Evolutionary conservation across 2,797 vertebrate genomes (phyloP), one percentile per base, ranked within the genome.

Genomic region (Steatocranus sp.): DNA sequence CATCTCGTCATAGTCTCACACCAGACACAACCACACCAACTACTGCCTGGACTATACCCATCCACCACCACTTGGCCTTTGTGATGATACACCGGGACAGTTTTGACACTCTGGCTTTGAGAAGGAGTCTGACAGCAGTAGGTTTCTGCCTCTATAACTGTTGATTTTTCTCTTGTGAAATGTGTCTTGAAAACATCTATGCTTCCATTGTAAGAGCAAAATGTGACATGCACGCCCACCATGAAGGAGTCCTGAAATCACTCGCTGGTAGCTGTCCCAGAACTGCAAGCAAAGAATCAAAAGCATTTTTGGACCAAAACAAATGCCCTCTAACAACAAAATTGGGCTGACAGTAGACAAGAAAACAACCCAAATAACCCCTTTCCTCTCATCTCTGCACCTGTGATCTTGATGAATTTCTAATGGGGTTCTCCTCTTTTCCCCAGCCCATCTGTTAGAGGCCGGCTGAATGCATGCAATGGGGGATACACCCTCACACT

Each of bases 381-480:
- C 63, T 61, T 27, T 41, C 32, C 68, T 77, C 79, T 84, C 84
- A 83, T 89, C 83, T 90, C 78, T 41, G 84, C 92, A 94, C 85
- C 92, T 93, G 91, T 89, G 78, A 30, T 91, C 76, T 53, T 86
- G 76, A 91, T 91, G 34, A 80, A 87, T 92, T 79, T 89, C 86
- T 92, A 88, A 92, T 87, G 89, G 83, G 88, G 81, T 77, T 86
- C 80, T 81, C 82, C 48, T 56, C 75, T 54, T 79, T 43, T 79
- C 68, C 75, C 77, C 79, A 85, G 68, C 77, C 90, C 93, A 93
- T 95, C 91, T 95, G 93, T 87, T 87, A 80, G 61, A 86, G 54
- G 56, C 76, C 15, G 20, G 15, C 32, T 82, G 77, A 81, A 82
- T 51, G 61, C 66, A 80, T 79, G 77, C 83, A 53, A 68, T 4